phyloP scores from a whole-genome alignment of 1,140 invertebrate genomes.

The Drosophila truncata region DNA sequence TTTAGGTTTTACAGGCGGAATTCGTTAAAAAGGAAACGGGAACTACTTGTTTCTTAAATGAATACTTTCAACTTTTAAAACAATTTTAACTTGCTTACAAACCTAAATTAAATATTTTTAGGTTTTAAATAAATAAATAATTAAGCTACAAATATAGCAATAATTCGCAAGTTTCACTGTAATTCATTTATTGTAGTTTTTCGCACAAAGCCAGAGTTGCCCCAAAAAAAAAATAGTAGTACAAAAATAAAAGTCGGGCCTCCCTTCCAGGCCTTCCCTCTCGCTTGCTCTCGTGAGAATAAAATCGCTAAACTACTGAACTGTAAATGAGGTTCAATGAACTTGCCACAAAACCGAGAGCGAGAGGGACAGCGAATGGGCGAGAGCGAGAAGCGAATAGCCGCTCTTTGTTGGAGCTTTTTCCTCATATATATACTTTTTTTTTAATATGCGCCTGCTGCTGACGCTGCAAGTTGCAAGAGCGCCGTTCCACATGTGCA shows the following conservation, averaged over 20 bases:
- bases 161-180: slow-evolving; percentile 9
- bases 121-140: neutral
- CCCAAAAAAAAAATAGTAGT: slow-evolving; percentile 44
- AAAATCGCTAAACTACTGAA: slow-evolving; percentile 83
- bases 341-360: slow-evolving; percentile 63
- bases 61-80: neutral
- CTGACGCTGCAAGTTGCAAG: slow-evolving; percentile 75
- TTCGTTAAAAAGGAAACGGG: neutral
- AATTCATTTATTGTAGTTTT: slow-evolving; percentile 21
- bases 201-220: slow-evolving; percentile 40
- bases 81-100: neutral
- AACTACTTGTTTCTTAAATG: neutral
- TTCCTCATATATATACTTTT: slow-evolving; percentile 27
- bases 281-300: slow-evolving; percentile 45
- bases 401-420: slow-evolving; percentile 58
- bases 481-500: slow-evolving; percentile 65
- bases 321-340: slow-evolving; percentile 79
- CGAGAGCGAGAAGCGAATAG: slow-evolving; percentile 27
- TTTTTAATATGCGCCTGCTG: slow-evolving; percentile 76
- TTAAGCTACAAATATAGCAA: neutral
- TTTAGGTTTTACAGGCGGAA: slow-evolving; percentile 39
- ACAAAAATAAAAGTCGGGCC: slow-evolving; percentile 32
- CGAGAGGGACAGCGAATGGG: slow-evolving; percentile 15
- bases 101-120: neutral
- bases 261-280: slow-evolving; percentile 19